Conservation (phyloP, 1,140 invertebrate genomes). For the Pomacea maculata region DNA sequence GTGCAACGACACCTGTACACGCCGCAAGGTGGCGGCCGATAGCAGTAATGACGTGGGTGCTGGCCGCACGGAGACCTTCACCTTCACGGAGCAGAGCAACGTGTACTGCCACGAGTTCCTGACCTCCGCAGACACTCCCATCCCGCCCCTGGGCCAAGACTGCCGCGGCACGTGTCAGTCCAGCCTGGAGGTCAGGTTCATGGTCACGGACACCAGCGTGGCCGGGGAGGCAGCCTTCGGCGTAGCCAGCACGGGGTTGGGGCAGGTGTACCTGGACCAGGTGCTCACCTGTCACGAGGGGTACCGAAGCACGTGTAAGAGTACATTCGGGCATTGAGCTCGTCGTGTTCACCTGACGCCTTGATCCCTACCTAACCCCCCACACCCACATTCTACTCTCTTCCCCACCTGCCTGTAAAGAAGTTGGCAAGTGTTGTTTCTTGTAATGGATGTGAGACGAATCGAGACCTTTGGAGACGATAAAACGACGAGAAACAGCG, state of each 20-base stretch:
- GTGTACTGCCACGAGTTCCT: constrained; percentile 41
- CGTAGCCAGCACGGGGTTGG: neutral
- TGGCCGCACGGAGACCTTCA: constrained; percentile 16
- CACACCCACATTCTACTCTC: too few relatives aligned
- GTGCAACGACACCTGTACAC: constrained; percentile 32
- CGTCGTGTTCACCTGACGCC: too few relatives aligned
- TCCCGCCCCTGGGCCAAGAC: neutral
- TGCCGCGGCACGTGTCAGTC: constrained; percentile 34
- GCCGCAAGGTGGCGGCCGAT: neutral
- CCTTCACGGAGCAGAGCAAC: constrained; percentile 25
- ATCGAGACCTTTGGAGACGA: too few relatives aligned
- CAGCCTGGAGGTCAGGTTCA: constrained; percentile 26
- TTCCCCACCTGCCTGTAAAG: too few relatives aligned
- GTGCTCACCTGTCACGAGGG: constrained; percentile 17
- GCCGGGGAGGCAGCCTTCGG: neutral
- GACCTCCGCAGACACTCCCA: constrained; percentile 19
- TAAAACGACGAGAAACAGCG: too few relatives aligned
- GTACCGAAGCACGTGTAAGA: constrained; percentile 19
- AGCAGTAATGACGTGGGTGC: constrained; percentile 9
- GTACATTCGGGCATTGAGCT: constrained; percentile 20
- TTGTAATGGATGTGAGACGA: too few relatives aligned
- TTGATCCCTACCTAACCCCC: too few relatives aligned
- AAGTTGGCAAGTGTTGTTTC: too few relatives aligned
- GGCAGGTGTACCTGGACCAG: constrained; percentile 21
- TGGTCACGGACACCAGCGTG: constrained; percentile 19